Conservation (phyloP, 2,888 invertebrate species). For the Eristalinus sepulchralis region DNA sequence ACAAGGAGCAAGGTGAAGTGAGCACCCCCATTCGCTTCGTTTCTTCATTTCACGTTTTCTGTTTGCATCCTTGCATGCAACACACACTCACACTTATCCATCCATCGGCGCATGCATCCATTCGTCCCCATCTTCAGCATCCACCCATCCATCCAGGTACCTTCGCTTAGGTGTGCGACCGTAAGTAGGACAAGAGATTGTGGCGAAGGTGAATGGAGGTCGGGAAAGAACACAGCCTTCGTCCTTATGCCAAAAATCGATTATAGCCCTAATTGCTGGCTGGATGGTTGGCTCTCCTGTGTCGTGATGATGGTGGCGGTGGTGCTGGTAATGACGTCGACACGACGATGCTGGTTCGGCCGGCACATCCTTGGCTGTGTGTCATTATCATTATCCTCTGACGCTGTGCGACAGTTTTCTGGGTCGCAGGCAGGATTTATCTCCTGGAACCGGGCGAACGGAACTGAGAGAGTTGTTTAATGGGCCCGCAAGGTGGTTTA, state of each 20-base stretch:
- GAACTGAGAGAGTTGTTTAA: slow-evolving; percentile 59
- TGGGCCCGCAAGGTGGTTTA: slow-evolving; percentile 62
- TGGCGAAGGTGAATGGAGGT: not conserved
- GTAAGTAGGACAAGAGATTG: slow-evolving; percentile 16
- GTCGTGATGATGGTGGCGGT: not conserved
- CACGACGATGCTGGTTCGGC: slow-evolving; percentile 22
- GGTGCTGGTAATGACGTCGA: slow-evolving; percentile 27
- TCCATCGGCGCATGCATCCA: not conserved
- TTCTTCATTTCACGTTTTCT: slow-evolving; percentile 24
- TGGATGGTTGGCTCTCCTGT: slow-evolving; percentile 19
- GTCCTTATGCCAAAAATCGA: slow-evolving; percentile 63
- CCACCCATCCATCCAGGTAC: not conserved
- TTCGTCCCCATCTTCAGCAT: not conserved
- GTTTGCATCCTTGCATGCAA: slow-evolving; percentile 46
- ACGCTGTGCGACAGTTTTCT: slow-evolving; percentile 58
- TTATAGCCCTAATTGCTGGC: slow-evolving; percentile 61
- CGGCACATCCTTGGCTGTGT: slow-evolving; percentile 46
- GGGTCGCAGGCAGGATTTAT: slow-evolving; percentile 66
- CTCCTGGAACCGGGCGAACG: slow-evolving; percentile 48
- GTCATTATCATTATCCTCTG: slow-evolving; percentile 66
- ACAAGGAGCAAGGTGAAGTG: slow-evolving; percentile 59
- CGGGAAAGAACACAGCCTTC: slow-evolving; percentile 33
- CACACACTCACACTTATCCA: not conserved
- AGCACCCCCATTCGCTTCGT: slow-evolving; percentile 19
- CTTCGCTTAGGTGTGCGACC: slow-evolving; percentile 9